A percentile compares a stretch with the other conserved stretches of the same genome.
Evolutionary conservation across 2,888 invertebrate species (phyloP).

Genomic region (Abscondita cerata): DNA sequence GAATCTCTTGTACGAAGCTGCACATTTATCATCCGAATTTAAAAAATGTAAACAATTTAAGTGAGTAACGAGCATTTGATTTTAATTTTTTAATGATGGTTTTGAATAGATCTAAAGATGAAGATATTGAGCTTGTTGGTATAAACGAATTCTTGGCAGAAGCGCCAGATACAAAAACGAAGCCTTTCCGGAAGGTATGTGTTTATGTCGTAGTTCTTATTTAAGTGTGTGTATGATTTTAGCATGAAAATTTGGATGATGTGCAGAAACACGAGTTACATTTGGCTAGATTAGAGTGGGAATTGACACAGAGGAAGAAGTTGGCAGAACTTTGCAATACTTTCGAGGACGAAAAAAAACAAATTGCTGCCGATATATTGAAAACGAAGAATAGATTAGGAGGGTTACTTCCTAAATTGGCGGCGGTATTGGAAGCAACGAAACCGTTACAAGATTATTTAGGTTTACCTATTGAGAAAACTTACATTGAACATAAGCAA

Average conservation of each 20-base stretch:
- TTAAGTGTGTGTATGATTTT: slow-evolving; percentile 30
- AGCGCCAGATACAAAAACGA: slow-evolving; percentile 69
- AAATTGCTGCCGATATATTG: slow-evolving; percentile 65
- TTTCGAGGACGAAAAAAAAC: slow-evolving; percentile 77
- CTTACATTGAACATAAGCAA: slow-evolving; percentile 77
- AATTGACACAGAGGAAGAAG: slow-evolving; percentile 85
- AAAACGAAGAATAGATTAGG: slow-evolving; percentile 67
- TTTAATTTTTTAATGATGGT: too few species aligned
- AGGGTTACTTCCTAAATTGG: slow-evolving; percentile 81
- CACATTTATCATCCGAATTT: slow-evolving; percentile 94
- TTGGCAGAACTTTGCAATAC: slow-evolving; percentile 78
- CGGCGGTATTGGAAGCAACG: slow-evolving; percentile 75
- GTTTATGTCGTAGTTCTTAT: too few species aligned
- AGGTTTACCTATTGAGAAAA: slow-evolving; percentile 79
- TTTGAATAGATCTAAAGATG: slow-evolving; percentile 80
- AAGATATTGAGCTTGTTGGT: slow-evolving; percentile 87
- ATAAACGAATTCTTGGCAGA: slow-evolving; percentile 83
- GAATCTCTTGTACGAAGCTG: slow-evolving; percentile 92
- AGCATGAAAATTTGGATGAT: slow-evolving; percentile 45
- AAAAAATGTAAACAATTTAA: slow-evolving; percentile 93
- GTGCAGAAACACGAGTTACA: slow-evolving; percentile 79
- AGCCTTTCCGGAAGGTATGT: slow-evolving; percentile 50
- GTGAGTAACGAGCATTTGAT: slow-evolving; percentile 59
- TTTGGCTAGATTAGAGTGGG: slow-evolving; percentile 89
- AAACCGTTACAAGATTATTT: slow-evolving; percentile 90